Conservation (phyloP, 37 sponge, comb jelly and placozoan genomes). For the Amphimedon queenslandica region DNA sequence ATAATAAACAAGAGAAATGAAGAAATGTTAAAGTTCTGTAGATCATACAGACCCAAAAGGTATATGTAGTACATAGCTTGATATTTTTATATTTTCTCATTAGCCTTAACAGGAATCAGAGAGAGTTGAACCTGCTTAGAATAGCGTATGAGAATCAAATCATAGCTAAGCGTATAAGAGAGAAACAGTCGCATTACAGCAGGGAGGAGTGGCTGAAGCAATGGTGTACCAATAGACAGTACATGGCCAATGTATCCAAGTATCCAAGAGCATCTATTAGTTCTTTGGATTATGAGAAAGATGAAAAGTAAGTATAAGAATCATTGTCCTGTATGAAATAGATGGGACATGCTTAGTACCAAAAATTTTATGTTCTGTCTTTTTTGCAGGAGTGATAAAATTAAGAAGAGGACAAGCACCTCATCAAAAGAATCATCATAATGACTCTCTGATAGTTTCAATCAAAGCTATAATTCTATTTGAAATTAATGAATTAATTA, state of each 20-base stretch:
- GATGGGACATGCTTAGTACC: too few species aligned
- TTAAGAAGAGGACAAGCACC: too few species aligned
- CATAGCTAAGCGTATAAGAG: slow-evolving; percentile 79
- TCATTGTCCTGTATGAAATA: too few species aligned
- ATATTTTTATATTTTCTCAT: not conserved
- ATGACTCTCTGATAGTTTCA: too few species aligned
- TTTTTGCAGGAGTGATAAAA: too few species aligned
- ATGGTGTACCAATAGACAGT: slow-evolving; percentile 77
- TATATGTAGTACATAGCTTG: not conserved
- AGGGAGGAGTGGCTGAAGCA: slow-evolving; percentile 70
- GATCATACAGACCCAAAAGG: slow-evolving; percentile 72
- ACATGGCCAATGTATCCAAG: slow-evolving; percentile 80
- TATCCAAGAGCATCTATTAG: slow-evolving; percentile 69
- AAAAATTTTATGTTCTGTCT: too few species aligned
- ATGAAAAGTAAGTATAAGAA: too few species aligned
- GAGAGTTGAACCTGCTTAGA: slow-evolving; percentile 73
- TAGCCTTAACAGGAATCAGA: slow-evolving; percentile 75
- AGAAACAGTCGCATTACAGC: slow-evolving; percentile 79
- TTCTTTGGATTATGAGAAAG: too few species aligned
- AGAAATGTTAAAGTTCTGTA: slow-evolving; percentile 71
- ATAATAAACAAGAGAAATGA: slow-evolving; percentile 83
- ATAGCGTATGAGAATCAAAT: slow-evolving; percentile 88
- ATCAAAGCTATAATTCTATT: too few species aligned
- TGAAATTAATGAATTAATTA: too few species aligned
- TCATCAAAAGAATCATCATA: too few species aligned